Base-by-base conservation (phyloP, 2,888 invertebrate species). In the Nasonia oneida region DNA sequence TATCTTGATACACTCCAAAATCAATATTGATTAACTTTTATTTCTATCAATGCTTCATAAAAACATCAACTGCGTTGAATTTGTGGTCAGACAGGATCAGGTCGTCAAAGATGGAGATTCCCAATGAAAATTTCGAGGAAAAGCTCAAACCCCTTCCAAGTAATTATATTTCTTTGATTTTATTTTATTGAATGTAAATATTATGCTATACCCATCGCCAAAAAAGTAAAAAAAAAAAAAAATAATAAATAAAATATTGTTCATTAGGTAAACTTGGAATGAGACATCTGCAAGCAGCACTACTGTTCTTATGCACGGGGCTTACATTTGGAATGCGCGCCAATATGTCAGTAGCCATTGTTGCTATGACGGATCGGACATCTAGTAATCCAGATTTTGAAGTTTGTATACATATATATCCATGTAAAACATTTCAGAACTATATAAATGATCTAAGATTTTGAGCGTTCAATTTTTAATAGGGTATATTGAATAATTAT, bases 281-380 rank as follows among this genome's bases (percentile, higher is more conserved):
- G 6, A 94, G 95, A 0, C 95, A 95, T 83, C 39, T 95, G 0
- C 95, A 95, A 90, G 91, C 94, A 86, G 61, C 94, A 14, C 94
- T 95, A 84, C 94, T 95, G 92, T 94, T 95, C 57, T 89, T 94
- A 0, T 94, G 94, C 8, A 93, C 95, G 23, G 91, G 94, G 0
- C 93, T 94, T 0, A 93, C 94, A 71, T 95, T 95, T 0, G 92
- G 94, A 42, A 91, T 95, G 64, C 93, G 95, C 18, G 94, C 95
- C 33, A 94, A 94, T 89, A 93, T 94, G 87, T 95, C 94, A 0
- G 92, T 95, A 0, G 94, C 94, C 0, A 93, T 95, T 10, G 93
- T 95, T 0, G 94, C 95, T 1, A 93, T 95, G 90, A 94, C 94
- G 0, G 94, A 94, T 85, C 2, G 70, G 50, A 53, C 50, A 39